phyloP scores from a whole-genome alignment of 2,113 vertebrate species.

The Sylvia atricapilla region DNA sequence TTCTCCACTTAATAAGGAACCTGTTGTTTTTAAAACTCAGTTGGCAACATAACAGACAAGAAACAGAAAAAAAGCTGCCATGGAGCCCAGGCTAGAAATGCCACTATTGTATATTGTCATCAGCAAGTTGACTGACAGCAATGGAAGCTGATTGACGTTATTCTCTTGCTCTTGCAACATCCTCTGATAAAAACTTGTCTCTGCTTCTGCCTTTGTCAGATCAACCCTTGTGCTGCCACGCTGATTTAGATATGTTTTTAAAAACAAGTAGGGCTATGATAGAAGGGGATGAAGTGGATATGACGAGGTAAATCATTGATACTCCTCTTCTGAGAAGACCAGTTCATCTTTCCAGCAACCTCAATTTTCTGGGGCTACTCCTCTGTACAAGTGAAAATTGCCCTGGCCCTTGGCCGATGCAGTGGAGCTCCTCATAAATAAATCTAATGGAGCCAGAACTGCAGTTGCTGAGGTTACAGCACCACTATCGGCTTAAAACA shows the following conservation, averaged over 20 bases:
- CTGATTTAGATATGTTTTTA: background rate
- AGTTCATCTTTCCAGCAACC: background rate
- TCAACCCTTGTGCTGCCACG: background rate
- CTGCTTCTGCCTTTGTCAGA: slow-evolving; percentile 1
- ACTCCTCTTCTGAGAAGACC: background rate
- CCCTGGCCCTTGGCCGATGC: background rate
- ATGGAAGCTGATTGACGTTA: background rate
- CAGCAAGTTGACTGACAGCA: slow-evolving; percentile 10
- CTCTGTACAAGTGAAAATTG: slow-evolving; percentile 47
- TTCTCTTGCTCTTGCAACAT: background rate
- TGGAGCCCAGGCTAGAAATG: background rate
- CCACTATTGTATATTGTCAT: background rate
- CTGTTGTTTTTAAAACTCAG: slow-evolving; percentile 42
- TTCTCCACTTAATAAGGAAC: slow-evolving; percentile 28
- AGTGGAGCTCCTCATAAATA: slow-evolving; percentile 43
- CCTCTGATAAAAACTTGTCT: background rate
- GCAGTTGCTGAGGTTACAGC: slow-evolving; percentile 52
- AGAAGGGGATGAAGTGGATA: background rate
- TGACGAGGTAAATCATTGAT: background rate
- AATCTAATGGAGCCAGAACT: slow-evolving; percentile 20
- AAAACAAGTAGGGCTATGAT: background rate
- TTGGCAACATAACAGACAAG: slow-evolving; percentile 21
- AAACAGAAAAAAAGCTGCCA: slow-evolving; percentile 10
- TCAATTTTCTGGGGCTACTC: slow-evolving; percentile 24
- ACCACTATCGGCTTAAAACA: slow-evolving; percentile 58